Evolutionary conservation across 2,888 invertebrate genomes (phyloP).

Genomic region (Drosophila borborema): DNA sequence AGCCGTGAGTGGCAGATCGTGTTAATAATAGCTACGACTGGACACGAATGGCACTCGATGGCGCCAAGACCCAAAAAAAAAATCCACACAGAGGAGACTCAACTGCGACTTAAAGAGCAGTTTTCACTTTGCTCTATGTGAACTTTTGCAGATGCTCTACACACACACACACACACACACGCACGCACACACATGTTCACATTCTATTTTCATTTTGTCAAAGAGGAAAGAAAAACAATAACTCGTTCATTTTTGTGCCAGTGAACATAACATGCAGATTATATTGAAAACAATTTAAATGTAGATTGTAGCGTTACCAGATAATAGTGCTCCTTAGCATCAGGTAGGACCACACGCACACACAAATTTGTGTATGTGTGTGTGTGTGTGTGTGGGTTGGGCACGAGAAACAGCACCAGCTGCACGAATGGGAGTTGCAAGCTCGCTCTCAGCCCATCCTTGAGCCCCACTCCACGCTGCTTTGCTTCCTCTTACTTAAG

Average conservation of each 20-base stretch:
- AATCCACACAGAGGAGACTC: neutral
- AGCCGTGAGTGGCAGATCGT: constrained; percentile 36
- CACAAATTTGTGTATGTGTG: constrained; percentile 10
- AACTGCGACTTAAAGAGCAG: constrained; percentile 7
- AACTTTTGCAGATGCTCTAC: constrained; percentile 59
- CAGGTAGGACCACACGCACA: constrained; percentile 53
- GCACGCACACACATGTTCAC: constrained; percentile 11
- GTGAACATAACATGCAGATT: constrained; percentile 77
- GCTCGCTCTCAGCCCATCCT: constrained; percentile 31
- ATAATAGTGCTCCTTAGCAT: constrained; percentile 67
- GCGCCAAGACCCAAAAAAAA: constrained; percentile 62
- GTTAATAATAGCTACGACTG: constrained; percentile 43
- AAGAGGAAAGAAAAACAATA: constrained; percentile 41
- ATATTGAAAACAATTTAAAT: constrained; percentile 82
- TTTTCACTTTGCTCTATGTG: constrained; percentile 38
- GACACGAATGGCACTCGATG: constrained; percentile 67
- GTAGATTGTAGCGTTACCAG: constrained; percentile 73
- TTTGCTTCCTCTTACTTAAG: constrained; percentile 83
- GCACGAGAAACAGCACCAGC: constrained; percentile 45
- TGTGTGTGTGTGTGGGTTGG: constrained; percentile 12
- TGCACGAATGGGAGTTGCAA: constrained; percentile 59
- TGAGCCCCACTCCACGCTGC: constrained; percentile 1
- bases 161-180: constrained; percentile 18
- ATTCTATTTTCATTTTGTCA: constrained; percentile 50
- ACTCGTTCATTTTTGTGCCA: constrained; percentile 57